These are phyloP conservation scores for Sylvilagus bachmani DNA, from an alignment of 2,113 vertebrate genomes.

Conservation along the genomic window DNA sequence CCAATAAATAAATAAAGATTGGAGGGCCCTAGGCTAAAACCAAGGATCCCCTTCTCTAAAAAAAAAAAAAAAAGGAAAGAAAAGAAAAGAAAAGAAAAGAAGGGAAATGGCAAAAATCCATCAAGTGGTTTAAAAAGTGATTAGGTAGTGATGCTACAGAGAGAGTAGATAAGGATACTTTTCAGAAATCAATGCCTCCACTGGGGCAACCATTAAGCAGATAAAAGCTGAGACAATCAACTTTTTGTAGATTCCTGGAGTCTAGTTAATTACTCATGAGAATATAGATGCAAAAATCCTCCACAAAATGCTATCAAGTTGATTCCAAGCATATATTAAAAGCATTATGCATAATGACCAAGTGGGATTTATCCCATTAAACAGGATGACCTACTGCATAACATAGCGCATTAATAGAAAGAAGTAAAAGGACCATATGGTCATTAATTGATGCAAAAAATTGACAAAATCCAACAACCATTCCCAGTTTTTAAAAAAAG, in stretches of 20 bases:
- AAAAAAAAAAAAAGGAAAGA: no score
- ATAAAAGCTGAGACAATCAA: neutral
- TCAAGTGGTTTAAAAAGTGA: neutral
- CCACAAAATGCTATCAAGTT: neutral
- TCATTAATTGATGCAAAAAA: neutral
- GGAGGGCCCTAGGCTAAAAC: no score
- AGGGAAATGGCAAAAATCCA: neutral
- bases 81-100: no score
- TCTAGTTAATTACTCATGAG: neutral
- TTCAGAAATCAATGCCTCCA: neutral
- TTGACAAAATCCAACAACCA: neutral
- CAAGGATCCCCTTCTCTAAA: no score
- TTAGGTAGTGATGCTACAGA: neutral
- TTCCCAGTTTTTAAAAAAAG: neutral
- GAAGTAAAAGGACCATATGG: neutral
- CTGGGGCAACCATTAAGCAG: neutral
- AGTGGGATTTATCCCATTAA: neutral
- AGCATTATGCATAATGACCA: neutral
- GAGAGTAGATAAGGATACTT: neutral
- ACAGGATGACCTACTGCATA: neutral
- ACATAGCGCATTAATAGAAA: neutral
- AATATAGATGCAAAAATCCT: no score
- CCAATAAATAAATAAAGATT: no score
- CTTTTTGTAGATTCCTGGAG: neutral
- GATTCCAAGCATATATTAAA: neutral